Base-by-base conservation (phyloP, 2,113 vertebrate genomes). In the Rissa tridactyla region DNA sequence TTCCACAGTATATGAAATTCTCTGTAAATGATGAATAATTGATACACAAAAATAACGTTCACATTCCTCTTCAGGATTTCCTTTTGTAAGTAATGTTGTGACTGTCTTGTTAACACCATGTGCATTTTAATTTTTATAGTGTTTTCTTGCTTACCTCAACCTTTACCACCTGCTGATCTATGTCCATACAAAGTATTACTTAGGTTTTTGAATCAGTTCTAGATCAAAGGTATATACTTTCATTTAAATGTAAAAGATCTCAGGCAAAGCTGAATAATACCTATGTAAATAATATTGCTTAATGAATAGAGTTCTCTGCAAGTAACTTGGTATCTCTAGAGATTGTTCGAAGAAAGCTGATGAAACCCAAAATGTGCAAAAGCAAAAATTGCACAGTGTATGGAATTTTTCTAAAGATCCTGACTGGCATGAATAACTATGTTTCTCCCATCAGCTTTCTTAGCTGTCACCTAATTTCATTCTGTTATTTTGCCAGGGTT, bases 331-430 rank as follows among this genome's bases (percentile, higher is more conserved):
- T 55, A 60, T 90, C 88, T 92, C 93, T 72, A 51, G 78, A 93
- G 79, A 73, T 42, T 90, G 49, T 57, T 87, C 3, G 4, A 86
- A 80, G 54, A 70, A 77, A 96, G 46, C 58, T 80, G 36, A 80
- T 88, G 69, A 97, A 97, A 95, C 55, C 13, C 42, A 57, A 79
- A 93, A 64, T 76, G 55, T 79, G 40, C 64, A 75, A 77, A 93
- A 82, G 42, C 30, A 86, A 73, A 57, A 86, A 60, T 6, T 61
- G 54, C 38, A 47, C 30, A 60, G 27, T 78, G 30, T 32, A 32
- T 58, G 34, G 25, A 42, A 15, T 38, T 52, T 61, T 64, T 46
- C 15, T 4, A 13, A 61, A 68, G 26, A 49, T 51, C 11, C 20
- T 60, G 89, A 72, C 61, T 49, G 25, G 5, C 52, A 40, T 83